Base-by-base conservation (phyloP, 2,113 vertebrate genomes). In the Oryzias melastigma region DNA sequence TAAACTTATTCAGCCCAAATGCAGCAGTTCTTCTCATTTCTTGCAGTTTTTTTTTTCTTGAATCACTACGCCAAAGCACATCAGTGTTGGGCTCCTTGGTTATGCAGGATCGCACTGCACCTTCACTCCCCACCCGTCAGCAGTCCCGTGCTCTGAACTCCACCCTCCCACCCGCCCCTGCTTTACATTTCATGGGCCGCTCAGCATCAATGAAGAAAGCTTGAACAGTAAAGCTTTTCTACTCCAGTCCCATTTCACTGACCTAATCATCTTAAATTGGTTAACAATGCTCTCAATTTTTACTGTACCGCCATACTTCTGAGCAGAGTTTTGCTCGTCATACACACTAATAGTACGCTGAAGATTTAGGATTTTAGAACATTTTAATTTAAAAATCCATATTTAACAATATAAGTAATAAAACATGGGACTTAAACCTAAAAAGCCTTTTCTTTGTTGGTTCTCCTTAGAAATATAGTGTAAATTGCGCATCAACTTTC, bases 261-360 rank as follows among this genome's bases (percentile, higher is more conserved):
- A 75, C 68, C 49, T 82, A 83, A 85, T 86, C 77, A 62, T 72
- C 84, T 85, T 80, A 53, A 29, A 35, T 12, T 35, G 5, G 68
- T 58, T 51, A 78, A 82, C 78, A 83, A 81, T 78, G 76, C 66
- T 65, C 54, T 63, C 67, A 75, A 54, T 7, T 76, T 81, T 75
- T 80, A 68, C 69, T 63, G 66, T 55, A 65, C 47, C 41, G 75
- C 65, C 15, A 40, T 48, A 69, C 48, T 74, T 58, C 58, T 65
- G 60, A 71, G 46, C 41, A 44, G 20, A 20, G 53, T 58, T 56
- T 47, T 68, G 51, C 71, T 72, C 48, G 71, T 73, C 55, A 42
- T 25, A 2, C 54, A 44, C 35, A 19, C 55, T 60, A 44, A 64
- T n/a, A 40, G 52, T 42, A 44, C 27, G 42, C 25, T 42, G 35